Conservation (phyloP, 2,113 vertebrate genomes). For the Mirza zaza region DNA sequence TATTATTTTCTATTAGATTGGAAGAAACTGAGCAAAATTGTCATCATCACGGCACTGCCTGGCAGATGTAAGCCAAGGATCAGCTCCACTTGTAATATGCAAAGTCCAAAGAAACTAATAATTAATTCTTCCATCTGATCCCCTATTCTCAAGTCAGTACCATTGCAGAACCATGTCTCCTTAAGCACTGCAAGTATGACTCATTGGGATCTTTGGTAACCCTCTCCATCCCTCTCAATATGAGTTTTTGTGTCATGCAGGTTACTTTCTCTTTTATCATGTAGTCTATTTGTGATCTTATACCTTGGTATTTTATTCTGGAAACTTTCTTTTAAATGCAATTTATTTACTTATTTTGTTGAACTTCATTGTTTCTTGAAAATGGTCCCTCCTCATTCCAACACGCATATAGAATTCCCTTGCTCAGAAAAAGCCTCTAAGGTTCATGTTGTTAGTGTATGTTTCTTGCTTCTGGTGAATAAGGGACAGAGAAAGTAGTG, state of each 20-base stretch:
- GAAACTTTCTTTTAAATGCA: not conserved
- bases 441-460: conserved; percentile 71
- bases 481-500: conserved; percentile 82
- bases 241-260: not conserved
- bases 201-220: not conserved
- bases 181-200: not conserved
- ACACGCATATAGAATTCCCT: conserved; percentile 22
- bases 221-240: not conserved
- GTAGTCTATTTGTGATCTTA: not conserved
- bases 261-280: not conserved
- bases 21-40: conserved; percentile 60
- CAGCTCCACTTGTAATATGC: not conserved
- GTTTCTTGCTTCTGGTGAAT: conserved; percentile 78
- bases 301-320: not conserved
- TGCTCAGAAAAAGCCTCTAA: conserved; percentile 64
- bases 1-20: conserved; percentile 81
- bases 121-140: conserved; percentile 36
- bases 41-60: conserved; percentile 47
- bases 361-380: conserved; percentile 6
- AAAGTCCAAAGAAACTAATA: conserved; percentile 31
- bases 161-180: conserved; percentile 2
- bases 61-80: conserved; percentile 52
- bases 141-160: not conserved
- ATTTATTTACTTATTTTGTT: conserved; percentile 34
- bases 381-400: not conserved